Evolutionary conservation across 2,888 invertebrate genomes (phyloP), one percentile per base, ranked within the genome.

Genomic region (Meiosimyza platycephala): DNA sequence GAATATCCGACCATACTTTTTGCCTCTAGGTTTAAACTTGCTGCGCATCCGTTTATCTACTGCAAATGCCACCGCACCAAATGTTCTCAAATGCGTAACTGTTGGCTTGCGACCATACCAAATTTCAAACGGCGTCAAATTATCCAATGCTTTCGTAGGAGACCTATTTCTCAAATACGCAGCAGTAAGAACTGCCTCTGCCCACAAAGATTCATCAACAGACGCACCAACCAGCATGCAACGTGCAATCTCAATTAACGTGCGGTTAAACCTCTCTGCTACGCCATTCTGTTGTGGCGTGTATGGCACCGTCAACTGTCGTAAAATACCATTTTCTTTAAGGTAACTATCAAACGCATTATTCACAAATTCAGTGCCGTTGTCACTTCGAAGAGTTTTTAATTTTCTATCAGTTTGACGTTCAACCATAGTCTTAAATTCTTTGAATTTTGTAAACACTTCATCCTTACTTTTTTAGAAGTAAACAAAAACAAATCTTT

Each of bases 231-330:
- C 54, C 33, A 85, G 55, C 77, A 84, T 80, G 6, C 79, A 76
- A 6, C 83, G 74, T 4, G 82, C 81, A 72, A 78, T 78, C 63
- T 83, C 81, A 11, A 82, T 63, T 28, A 78, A 59, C 0, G 78
- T 78, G 6, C 74, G 68, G 62, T 78, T 79, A 0, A 72, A 75
- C 6, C 77, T 52, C 52, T 78, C 76, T 0, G 78, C 77, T 9
- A 78, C 75, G 3, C 79, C 79, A 50, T 79, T 79, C 70, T 79
- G 78, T 33, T 79, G 76, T 6, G 79, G 80, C 18, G 77, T 79
- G 28, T 78, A 71, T n/a, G 72, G 70, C 4, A 76, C 74, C 3
- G 76, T 76, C 16, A 78, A 47, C 54, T 79, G 74, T 18, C 75
- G 52, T 40, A 47, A 50, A 54, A 78, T 76, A 5, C 78, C 78